Conservation (phyloP, 2,113 vertebrate species). For the Lamprologus lemairii region DNA sequence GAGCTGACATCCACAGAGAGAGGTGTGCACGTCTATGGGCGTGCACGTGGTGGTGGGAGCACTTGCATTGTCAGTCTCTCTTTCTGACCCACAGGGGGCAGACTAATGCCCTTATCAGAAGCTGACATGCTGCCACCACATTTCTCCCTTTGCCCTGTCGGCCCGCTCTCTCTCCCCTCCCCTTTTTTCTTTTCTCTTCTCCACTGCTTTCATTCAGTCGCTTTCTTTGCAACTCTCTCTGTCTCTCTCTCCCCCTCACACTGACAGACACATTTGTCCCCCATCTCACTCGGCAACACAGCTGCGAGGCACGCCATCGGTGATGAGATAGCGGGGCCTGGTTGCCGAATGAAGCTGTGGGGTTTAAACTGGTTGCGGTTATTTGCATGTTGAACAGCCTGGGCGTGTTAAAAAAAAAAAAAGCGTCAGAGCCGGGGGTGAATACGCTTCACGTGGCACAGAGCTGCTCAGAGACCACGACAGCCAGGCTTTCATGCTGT, state of each 20-base stretch:
- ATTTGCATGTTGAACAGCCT: slow-evolving; percentile 38
- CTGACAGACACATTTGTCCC: slow-evolving; percentile 24
- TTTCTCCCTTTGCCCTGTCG: slow-evolving; percentile 39
- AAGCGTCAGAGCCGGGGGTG: not conserved
- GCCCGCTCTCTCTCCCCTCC: not conserved
- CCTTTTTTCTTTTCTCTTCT: not conserved
- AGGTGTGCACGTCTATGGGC: not conserved
- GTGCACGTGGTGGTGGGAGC: not conserved
- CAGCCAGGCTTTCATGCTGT: not conserved
- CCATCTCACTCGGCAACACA: not conserved
- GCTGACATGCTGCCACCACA: slow-evolving; percentile 61
- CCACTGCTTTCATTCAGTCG: not conserved
- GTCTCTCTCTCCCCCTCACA: not conserved
- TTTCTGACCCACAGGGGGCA: slow-evolving; percentile 67
- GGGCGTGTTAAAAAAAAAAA: not conserved
- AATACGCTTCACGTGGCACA: slow-evolving; percentile 27
- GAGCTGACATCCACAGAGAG: slow-evolving; percentile 55
- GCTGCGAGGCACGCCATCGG: slow-evolving; percentile 28
- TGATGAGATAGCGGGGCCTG: slow-evolving; percentile 1
- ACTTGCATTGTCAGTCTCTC: slow-evolving; percentile 37
- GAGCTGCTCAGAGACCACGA: slow-evolving; percentile 1
- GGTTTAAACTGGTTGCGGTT: slow-evolving; percentile 27
- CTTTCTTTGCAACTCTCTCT: not conserved
- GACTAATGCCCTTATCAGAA: slow-evolving; percentile 72
- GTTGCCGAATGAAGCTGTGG: not conserved